phyloP scores from a whole-genome alignment of 2,888 invertebrate species.

The Drosophila atripex region DNA sequence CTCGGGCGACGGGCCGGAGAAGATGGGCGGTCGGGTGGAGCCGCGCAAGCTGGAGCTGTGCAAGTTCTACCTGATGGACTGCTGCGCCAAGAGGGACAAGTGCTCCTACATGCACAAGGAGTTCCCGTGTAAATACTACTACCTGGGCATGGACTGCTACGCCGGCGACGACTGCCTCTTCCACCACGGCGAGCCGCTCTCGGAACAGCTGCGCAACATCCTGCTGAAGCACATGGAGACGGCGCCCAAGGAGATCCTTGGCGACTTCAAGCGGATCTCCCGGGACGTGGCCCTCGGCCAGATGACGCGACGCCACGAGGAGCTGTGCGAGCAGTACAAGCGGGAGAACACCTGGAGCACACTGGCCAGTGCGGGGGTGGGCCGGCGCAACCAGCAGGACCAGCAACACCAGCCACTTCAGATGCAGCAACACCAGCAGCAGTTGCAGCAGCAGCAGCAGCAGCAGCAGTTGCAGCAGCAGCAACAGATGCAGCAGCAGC shows the following conservation, averaged over 20 bases:
- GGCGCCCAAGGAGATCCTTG: conserved; percentile 94
- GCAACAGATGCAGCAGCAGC: conserved; percentile 7
- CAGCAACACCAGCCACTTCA: conserved; percentile 36
- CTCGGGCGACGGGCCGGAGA: conserved; percentile 86
- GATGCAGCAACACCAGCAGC: conserved; percentile 34
- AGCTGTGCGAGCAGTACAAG: conserved; percentile 84
- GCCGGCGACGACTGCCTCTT: conserved; percentile 95
- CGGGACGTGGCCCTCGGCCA: conserved; percentile 88
- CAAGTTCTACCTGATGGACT: conserved; percentile 97
- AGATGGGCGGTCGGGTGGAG: conserved; percentile 84
- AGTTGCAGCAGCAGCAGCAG: conserved; percentile 39
- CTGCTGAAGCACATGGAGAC: conserved; percentile 92
- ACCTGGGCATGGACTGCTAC: conserved; percentile 94
- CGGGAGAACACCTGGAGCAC: conserved; percentile 78
- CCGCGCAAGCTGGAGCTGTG: conserved; percentile 96
- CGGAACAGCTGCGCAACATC: conserved; percentile 89
- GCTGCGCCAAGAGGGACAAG: conserved; percentile 96
- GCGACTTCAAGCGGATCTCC: conserved; percentile 93
- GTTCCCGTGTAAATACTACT: conserved; percentile 98
- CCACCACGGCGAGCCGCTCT: conserved; percentile 94
- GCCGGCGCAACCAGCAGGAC: conserved; percentile 43
- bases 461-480: conserved; percentile 28
- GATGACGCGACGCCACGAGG: conserved; percentile 85
- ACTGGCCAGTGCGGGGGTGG: conserved; percentile 46
- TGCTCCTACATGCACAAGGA: conserved; percentile 98